A percentile compares a stretch with the other conserved stretches of the same genome.
Conservation (phyloP, 2,797 vertebrate species). For the Melanotaenia parkinsoni region DNA sequence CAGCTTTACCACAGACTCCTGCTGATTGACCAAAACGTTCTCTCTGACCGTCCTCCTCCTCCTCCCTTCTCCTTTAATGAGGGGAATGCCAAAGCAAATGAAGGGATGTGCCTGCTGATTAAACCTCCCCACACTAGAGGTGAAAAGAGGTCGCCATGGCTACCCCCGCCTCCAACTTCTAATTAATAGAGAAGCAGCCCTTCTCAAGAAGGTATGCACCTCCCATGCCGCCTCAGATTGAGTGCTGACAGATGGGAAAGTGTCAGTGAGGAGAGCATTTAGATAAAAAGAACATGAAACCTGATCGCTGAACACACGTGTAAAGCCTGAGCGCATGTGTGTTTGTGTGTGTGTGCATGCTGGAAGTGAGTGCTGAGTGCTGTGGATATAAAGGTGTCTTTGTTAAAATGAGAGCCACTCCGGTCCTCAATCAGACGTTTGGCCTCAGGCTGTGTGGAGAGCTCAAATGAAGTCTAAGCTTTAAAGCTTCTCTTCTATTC, state of each 20-base stretch:
- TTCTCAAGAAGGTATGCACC: conserved; percentile 55
- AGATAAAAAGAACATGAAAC: conserved; percentile 79
- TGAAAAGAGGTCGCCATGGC: conserved; percentile 58
- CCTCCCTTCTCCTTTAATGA: conserved; percentile 48
- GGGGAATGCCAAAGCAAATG: conserved; percentile 62
- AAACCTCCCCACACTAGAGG: conserved; percentile 57
- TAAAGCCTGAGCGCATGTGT: conserved; percentile 29
- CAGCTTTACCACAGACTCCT: conserved; percentile 33
- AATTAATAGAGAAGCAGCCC: conserved; percentile 70
- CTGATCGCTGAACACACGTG: conserved; percentile 63
- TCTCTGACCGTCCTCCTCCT: conserved; percentile 28
- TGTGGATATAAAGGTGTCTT: conserved; percentile 82
- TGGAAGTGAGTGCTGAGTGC: conserved; percentile 68
- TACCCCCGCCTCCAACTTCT: conserved; percentile 33
- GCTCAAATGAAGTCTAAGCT: conserved; percentile 59
- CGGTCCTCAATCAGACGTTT: conserved; percentile 72
- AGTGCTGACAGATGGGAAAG: conserved; percentile 78
- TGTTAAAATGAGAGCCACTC: conserved; percentile 79
- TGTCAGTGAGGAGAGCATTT: conserved; percentile 72
- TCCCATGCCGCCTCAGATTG: conserved; percentile 63
- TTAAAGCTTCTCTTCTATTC: conserved; percentile 56
- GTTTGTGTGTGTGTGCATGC: conserved; percentile 27
- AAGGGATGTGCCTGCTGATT: conserved; percentile 67
- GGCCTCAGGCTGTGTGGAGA: conserved; percentile 71
- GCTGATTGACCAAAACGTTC: conserved; percentile 63